phyloP scores from a whole-genome alignment of 2,797 vertebrate genomes.

The Vultur gryphus region DNA sequence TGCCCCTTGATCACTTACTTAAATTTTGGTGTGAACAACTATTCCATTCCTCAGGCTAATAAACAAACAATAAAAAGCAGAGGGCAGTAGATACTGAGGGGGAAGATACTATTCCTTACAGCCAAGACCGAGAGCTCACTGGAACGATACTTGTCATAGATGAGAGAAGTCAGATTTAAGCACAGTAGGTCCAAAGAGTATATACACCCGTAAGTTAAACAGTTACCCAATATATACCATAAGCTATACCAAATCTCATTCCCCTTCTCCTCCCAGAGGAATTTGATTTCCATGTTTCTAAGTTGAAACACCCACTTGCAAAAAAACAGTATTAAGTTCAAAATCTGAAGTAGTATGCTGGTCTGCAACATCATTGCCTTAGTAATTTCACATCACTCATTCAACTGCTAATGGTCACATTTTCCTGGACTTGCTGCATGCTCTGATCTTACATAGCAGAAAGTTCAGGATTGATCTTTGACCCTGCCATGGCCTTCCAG shows the following conservation, averaged over 20 bases:
- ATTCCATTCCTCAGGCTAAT: not conserved
- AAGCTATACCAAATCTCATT: not conserved
- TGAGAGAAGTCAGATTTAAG: not conserved
- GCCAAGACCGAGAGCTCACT: accelerated
- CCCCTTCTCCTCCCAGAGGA: not conserved
- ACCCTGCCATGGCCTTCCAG: not conserved
- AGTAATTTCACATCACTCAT: not conserved
- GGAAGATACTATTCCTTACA: not conserved
- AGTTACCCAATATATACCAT: not conserved
- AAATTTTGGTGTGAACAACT: not conserved
- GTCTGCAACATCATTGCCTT: not conserved
- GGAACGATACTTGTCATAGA: not conserved
- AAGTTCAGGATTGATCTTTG: not conserved
- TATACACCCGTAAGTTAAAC: not conserved
- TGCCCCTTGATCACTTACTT: not conserved
- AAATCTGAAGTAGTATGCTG: not conserved
- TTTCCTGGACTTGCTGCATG: not conserved
- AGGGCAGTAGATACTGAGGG: not conserved
- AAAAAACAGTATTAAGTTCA: not conserved
- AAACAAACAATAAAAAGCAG: not conserved
- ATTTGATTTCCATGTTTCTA: not conserved
- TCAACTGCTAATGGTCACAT: not conserved
- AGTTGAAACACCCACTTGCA: not conserved
- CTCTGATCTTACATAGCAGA: not conserved
- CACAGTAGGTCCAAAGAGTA: not conserved